Conservation (phyloP, 2,113 vertebrate species). For the Ardeotis arabs region DNA sequence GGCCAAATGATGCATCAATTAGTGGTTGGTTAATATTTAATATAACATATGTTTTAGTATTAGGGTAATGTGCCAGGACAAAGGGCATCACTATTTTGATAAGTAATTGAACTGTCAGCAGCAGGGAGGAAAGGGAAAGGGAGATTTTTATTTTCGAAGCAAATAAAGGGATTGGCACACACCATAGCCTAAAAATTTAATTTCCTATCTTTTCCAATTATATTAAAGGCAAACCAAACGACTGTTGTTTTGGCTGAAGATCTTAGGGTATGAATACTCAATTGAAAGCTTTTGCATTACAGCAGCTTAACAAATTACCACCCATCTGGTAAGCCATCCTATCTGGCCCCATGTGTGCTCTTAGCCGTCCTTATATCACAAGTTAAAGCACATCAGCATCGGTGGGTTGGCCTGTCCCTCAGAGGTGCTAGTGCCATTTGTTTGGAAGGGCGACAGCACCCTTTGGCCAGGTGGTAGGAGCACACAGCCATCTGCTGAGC, state of each 20-base stretch:
- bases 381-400: slow-evolving; percentile 31
- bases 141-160: neutral
- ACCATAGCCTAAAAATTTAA: neutral
- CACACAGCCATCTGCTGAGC: slow-evolving; percentile 48
- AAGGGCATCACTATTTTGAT: slow-evolving; percentile 11
- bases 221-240: neutral
- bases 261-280: slow-evolving; percentile 25
- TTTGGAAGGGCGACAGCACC: slow-evolving; percentile 33
- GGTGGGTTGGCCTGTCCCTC: slow-evolving; percentile 25
- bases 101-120: slow-evolving; percentile 20
- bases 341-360: slow-evolving; percentile 32
- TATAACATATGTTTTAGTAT: slow-evolving; percentile 36
- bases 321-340: slow-evolving; percentile 52
- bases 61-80: slow-evolving; percentile 6
- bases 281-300: slow-evolving; percentile 35
- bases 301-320: slow-evolving; percentile 60
- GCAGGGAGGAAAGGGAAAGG: neutral
- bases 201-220: slow-evolving; percentile 14
- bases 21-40: slow-evolving; percentile 47
- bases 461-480: slow-evolving; percentile 41
- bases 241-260: slow-evolving; percentile 34
- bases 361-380: neutral
- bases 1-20: neutral
- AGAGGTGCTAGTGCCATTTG: slow-evolving; percentile 51
- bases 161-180: slow-evolving; percentile 9